Base-by-base conservation (phyloP, 1,140 invertebrate genomes). In the Trichoplusia ni region DNA sequence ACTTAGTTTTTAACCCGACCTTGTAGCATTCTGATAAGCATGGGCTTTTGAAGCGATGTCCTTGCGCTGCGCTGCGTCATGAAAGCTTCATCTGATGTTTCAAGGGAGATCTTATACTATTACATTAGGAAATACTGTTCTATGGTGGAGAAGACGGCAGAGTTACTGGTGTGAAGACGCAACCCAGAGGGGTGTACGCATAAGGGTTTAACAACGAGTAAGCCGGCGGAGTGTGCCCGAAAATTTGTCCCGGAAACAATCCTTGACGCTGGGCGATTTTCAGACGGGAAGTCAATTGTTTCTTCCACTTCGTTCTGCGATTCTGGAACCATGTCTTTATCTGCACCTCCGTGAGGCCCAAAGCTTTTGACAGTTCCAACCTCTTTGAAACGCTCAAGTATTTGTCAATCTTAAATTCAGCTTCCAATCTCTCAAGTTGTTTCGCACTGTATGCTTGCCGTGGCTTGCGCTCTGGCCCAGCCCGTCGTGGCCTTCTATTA, bases 241-340 rank as follows among this genome's bases (percentile, higher is more conserved):
- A 95, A 68, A 95, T 94, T 38, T 94, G 92, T 0, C 93, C 92
- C 23, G 94, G 92, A 73, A 96, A 94, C 4, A 97, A 71, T 0
- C 95, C 95, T 77, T 97, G 96, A n/a, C 96, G 87, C 69, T 97
- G 96, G 0, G 96, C 96, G 75, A 97, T 95, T 87, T 98, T 97
- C 44, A 98, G 86, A 1, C 96, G 89, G 0, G 97, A 97, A 0
- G 97, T 97, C 68, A 98, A 84, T 74, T 99, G 97, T 77, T 99
- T 99, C 87, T 99, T 98, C 97, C 97, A 98, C 79, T 99, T 99
- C 0, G 97, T 99, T 63, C 97, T 92, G 46, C 97, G 92, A 86
- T 98, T 98, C 90, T 99, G 97, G 80, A 98, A 99, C 98, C 98
- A 99, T 0, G 98, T 99, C 85, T 99, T 99, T 56, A 99, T 98